These are phyloP conservation scores for Sapajus apella DNA, from an alignment of 2,113 vertebrate species.

Conservation along the genomic window DNA sequence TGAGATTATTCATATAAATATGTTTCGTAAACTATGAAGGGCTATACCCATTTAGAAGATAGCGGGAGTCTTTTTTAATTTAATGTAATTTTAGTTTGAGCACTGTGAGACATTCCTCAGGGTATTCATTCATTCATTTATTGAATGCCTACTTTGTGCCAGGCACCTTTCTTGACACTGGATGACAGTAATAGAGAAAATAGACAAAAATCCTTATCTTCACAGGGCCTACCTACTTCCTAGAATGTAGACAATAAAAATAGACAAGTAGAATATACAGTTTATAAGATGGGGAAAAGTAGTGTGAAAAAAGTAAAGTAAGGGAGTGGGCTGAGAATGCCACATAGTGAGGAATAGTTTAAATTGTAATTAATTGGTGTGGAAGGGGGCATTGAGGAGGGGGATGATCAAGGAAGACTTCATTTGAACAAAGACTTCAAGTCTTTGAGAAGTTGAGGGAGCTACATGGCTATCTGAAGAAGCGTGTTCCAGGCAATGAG, in stretches of 20 bases:
- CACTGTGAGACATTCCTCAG: background rate
- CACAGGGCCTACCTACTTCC: background rate
- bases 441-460: background rate
- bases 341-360: background rate
- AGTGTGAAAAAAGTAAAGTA: background rate
- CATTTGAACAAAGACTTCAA: background rate
- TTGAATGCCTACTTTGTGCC: background rate
- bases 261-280: background rate
- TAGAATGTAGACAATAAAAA: background rate
- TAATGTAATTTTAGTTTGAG: background rate
- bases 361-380: background rate
- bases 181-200: background rate
- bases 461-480: background rate
- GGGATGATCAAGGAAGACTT: background rate
- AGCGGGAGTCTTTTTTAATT: background rate
- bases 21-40: background rate
- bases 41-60: background rate
- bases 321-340: background rate
- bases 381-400: background rate
- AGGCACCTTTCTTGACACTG: background rate
- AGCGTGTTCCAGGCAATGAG: background rate
- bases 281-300: background rate
- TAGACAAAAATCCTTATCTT: background rate
- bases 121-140: background rate
- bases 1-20: background rate